Percentiles rank a stretch among this genome's conserved stretches.
These are phyloP conservation scores for Drosophila auraria DNA, from an alignment of 1,140 invertebrate genomes.

Conservation along the genomic window DNA sequence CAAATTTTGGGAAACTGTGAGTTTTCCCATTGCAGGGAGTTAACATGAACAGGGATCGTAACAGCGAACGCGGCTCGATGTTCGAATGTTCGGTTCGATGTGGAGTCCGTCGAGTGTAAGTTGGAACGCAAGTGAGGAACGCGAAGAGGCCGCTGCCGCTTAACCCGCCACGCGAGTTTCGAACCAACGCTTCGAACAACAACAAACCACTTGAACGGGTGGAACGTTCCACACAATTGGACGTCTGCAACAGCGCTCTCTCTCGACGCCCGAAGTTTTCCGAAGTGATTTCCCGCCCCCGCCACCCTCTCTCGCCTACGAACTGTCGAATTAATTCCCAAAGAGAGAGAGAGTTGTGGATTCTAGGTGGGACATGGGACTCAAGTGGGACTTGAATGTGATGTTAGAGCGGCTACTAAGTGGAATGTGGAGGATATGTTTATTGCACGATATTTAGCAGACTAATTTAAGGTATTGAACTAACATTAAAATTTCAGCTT, in stretches of 20 bases:
- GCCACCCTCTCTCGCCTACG: too few species aligned
- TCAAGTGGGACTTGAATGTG: too few species aligned
- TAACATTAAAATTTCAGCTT: too few species aligned
- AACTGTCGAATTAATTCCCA: too few species aligned
- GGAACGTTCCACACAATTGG: not conserved
- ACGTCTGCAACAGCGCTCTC: not conserved
- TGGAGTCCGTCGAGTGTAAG: not conserved
- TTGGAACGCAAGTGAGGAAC: not conserved
- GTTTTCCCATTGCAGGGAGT: too few species aligned
- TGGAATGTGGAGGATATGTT: too few species aligned
- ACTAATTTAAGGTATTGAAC: too few species aligned
- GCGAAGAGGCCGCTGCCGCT: not conserved
- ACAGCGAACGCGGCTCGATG: not conserved
- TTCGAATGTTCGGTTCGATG: not conserved
- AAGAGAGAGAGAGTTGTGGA: too few species aligned
- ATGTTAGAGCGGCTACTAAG: too few species aligned
- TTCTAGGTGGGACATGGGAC: too few species aligned
- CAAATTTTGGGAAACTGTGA: not conserved
- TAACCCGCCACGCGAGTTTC: not conserved
- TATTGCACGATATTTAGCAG: too few species aligned
- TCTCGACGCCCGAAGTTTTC: not conserved
- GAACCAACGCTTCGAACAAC: conserved; percentile 24
- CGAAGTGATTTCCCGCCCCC: not conserved
- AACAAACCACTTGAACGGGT: conserved; percentile 38
- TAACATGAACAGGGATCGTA: not conserved